A percentile compares a stretch with the other conserved stretches of the same genome.
These are phyloP conservation scores for Halcyon senegalensis DNA, from an alignment of 2,113 vertebrate genomes.

Conservation along the genomic window DNA sequence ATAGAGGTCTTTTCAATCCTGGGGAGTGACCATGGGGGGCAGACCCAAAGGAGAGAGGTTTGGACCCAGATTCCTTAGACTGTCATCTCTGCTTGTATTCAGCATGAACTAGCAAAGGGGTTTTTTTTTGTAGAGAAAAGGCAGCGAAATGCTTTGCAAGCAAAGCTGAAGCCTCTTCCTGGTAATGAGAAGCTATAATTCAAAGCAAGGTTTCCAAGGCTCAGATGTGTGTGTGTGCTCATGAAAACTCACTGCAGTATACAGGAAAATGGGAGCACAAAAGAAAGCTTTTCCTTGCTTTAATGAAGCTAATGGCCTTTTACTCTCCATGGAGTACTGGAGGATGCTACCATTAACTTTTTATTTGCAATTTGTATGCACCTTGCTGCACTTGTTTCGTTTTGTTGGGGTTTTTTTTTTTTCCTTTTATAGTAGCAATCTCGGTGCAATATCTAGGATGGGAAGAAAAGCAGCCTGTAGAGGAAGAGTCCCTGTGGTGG, in stretches of 20 bases:
- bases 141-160: neutral
- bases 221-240: neutral
- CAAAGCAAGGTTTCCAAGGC: neutral
- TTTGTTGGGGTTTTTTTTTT: too few species aligned
- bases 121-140: neutral
- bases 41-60: neutral
- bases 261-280: conserved; percentile 1
- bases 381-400: neutral
- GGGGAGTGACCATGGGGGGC: neutral
- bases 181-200: neutral
- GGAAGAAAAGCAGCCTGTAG: neutral
- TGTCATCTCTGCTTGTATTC: neutral
- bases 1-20: neutral
- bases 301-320: conserved; percentile 22
- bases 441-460: neutral
- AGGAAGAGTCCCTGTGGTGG: neutral
- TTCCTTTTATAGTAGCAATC: neutral
- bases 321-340: neutral
- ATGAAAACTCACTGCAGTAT: neutral
- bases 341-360: neutral
- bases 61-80: neutral
- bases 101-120: neutral
- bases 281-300: neutral
- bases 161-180: neutral
- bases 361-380: conserved; percentile 40